A percentile compares a stretch with the other conserved stretches of the same genome.
Conservation (phyloP, 1,140 invertebrate genomes). For the Cherax quadricarinatus region DNA sequence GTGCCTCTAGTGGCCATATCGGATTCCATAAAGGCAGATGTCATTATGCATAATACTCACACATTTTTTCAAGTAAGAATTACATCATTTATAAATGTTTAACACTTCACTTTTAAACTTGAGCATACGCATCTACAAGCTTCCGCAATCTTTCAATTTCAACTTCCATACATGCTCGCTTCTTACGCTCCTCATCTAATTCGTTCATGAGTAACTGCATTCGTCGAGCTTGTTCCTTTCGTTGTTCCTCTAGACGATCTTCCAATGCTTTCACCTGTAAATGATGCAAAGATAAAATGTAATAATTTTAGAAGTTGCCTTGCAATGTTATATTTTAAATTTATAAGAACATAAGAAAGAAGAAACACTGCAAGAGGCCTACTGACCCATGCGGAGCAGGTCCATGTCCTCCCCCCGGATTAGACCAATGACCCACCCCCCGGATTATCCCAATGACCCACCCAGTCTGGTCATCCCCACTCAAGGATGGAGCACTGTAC, state of each 20-base stretch:
- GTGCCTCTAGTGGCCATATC: background rate
- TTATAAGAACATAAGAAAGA: too few species aligned
- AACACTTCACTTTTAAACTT: slow-evolving; percentile 36
- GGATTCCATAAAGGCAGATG: background rate
- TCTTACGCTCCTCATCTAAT: slow-evolving; percentile 71
- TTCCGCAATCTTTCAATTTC: slow-evolving; percentile 65
- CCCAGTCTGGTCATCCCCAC: too few species aligned
- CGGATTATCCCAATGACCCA: too few species aligned
- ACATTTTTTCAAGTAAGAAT: background rate
- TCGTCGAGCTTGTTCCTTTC: slow-evolving; percentile 54
- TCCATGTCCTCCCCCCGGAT: too few species aligned
- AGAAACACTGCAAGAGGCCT: too few species aligned
- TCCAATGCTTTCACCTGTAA: slow-evolving; percentile 59
- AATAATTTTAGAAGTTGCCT: too few species aligned
- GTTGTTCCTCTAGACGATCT: slow-evolving; percentile 58
- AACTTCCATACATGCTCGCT: slow-evolving; percentile 65
- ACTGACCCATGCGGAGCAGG: too few species aligned
- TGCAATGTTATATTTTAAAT: too few species aligned
- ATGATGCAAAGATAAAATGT: background rate
- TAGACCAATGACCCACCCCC: too few species aligned
- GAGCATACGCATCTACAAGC: slow-evolving; percentile 63
- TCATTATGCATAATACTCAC: background rate
- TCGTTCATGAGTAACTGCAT: slow-evolving; percentile 64
- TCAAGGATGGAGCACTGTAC: too few species aligned
- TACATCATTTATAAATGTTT: background rate